These are phyloP conservation scores for Drosophila suboccidentalis DNA, from an alignment of 2,888 invertebrate genomes.

Conservation along the genomic window DNA sequence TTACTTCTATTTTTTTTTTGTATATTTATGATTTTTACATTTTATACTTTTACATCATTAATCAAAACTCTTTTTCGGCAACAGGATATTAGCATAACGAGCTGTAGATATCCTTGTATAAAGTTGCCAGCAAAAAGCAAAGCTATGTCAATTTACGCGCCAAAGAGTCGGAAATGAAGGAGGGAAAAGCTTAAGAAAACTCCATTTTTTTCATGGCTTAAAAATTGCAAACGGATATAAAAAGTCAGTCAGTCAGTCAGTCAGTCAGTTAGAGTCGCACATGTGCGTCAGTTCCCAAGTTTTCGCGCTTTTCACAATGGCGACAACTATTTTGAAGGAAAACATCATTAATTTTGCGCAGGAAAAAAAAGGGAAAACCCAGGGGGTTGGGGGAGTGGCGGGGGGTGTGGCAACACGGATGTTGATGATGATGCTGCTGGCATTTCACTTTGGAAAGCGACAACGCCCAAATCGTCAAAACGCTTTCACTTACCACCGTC, in stretches of 20 bases:
- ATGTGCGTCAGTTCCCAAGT: constrained; percentile 82
- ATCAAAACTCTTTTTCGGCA: constrained; percentile 77
- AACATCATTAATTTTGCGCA: constrained; percentile 82
- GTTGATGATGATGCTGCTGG: constrained; percentile 64
- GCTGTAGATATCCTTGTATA: constrained; percentile 18
- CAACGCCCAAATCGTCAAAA: constrained; percentile 69
- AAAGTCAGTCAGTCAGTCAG: constrained; percentile 61
- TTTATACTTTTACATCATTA: constrained; percentile 64
- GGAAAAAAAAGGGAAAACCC: constrained; percentile 7
- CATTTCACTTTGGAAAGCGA: constrained; percentile 38
- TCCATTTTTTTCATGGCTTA: constrained; percentile 56
- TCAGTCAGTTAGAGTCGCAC: constrained; percentile 55
- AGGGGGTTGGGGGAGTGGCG: constrained; percentile 2
- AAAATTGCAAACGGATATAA: constrained; percentile 80
- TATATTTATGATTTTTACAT: constrained; percentile 33
- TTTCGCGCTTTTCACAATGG: constrained; percentile 40
- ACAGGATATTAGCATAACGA: constrained; percentile 78
- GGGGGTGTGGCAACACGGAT: constrained; percentile 52
- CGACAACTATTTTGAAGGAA: constrained; percentile 60
- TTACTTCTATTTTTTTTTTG: constrained; percentile 40
- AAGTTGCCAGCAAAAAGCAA: constrained; percentile 63
- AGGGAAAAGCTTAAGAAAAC: constrained; percentile 34
- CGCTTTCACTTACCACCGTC: constrained; percentile 58
- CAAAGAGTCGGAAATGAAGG: constrained; percentile 9
- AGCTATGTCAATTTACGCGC: constrained; percentile 77